A percentile compares a stretch with the other conserved stretches of the same genome.
These are phyloP conservation scores for Dexiosoma caninum DNA, from an alignment of 2,888 invertebrate genomes.

Conservation along the genomic window DNA sequence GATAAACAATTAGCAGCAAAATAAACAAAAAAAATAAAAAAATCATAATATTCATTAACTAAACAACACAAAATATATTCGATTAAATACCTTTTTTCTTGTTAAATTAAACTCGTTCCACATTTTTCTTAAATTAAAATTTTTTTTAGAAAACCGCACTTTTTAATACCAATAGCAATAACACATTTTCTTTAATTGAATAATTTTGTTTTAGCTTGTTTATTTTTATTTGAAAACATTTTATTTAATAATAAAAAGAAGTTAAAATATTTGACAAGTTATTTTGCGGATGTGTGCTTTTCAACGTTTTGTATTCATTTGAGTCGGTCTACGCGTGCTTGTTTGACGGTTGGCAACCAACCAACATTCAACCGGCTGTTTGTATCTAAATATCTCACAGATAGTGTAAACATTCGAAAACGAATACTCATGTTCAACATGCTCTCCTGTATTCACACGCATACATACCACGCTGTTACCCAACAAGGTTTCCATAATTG, in stretches of 20 bases:
- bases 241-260: constrained; percentile 31
- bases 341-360: constrained; percentile 67
- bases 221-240: background rate
- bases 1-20: constrained; percentile 5
- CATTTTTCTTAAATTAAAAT: background rate
- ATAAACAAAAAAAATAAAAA: too few species aligned
- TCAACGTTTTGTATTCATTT: constrained; percentile 79
- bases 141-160: too few species aligned
- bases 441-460: constrained; percentile 2
- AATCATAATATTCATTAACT: background rate
- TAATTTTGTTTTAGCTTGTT: background rate
- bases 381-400: constrained; percentile 72
- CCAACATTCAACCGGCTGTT: constrained; percentile 66
- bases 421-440: background rate
- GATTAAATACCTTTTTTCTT: constrained; percentile 32
- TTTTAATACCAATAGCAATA: background rate
- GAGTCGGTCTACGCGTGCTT: constrained; percentile 75
- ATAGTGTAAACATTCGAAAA: constrained; percentile 65
- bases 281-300: constrained; percentile 78
- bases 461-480: background rate
- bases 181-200: background rate
- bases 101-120: background rate
- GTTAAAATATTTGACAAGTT: constrained; percentile 43
- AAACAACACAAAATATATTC: background rate
- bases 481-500: background rate